phyloP scores from a whole-genome alignment of 2,888 invertebrate species.

The Volucella bombylans region DNA sequence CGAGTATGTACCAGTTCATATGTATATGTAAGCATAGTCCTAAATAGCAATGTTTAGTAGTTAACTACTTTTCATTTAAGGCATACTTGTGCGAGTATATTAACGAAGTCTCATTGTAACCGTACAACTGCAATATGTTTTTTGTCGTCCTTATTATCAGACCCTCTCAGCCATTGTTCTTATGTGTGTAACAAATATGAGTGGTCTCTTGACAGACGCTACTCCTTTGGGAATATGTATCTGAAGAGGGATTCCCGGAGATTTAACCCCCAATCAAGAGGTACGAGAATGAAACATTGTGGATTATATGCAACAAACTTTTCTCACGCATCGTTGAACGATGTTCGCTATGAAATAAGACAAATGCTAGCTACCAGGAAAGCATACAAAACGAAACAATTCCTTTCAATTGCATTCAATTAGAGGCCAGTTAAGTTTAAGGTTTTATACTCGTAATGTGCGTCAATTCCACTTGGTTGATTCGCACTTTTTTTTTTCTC shows the following conservation, averaged over 20 bases:
- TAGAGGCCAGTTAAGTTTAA: conserved; percentile 68
- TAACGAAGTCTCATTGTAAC: conserved; percentile 49
- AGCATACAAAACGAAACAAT: conserved; percentile 46
- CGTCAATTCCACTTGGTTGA: conserved; percentile 64
- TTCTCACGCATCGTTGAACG: conserved; percentile 68
- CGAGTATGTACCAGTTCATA: too few species aligned
- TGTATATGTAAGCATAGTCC: too few species aligned
- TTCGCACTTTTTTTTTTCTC: conserved; percentile 46
- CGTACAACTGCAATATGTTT: conserved; percentile 64
- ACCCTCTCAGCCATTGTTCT: conserved; percentile 52
- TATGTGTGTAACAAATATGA: conserved; percentile 66
- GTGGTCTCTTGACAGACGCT: conserved; percentile 64
- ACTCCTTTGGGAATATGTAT: conserved; percentile 68
- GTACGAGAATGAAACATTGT: conserved; percentile 45
- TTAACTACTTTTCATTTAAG: not conserved
- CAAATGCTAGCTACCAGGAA: conserved; percentile 46
- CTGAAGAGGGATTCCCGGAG: conserved; percentile 68
- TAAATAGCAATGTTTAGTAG: too few species aligned
- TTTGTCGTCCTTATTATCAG: conserved; percentile 71
- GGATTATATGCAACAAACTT: conserved; percentile 58
- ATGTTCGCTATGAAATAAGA: conserved; percentile 38
- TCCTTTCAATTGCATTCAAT: conserved; percentile 70
- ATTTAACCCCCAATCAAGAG: conserved; percentile 68
- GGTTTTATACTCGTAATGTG: conserved; percentile 40
- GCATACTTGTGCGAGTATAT: conserved; percentile 2